Evolutionary conservation across 2,113 vertebrate genomes (phyloP).

Genomic region (Pipa parva): DNA sequence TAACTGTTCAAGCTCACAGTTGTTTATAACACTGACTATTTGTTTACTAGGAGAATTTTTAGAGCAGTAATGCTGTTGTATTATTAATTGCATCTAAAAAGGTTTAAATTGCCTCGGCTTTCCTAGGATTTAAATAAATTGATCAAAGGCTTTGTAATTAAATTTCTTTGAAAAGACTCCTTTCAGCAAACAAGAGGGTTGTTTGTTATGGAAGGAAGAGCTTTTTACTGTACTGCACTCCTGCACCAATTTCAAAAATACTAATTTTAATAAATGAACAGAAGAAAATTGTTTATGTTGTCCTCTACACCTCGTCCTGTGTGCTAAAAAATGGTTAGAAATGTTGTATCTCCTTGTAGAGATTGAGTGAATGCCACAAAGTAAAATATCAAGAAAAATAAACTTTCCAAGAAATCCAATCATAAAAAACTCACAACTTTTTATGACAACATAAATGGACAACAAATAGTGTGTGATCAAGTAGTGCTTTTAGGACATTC

Average conservation of each 20-base stretch:
- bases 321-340: neutral
- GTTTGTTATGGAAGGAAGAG: constrained; percentile 17
- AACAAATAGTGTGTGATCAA: too few species aligned
- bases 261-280: constrained; percentile 8
- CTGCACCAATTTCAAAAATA: constrained; percentile 17
- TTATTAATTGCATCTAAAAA: constrained; percentile 38
- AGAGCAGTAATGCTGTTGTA: constrained; percentile 2
- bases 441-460: too few species aligned
- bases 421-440: too few species aligned
- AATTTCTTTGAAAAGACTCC: constrained; percentile 34
- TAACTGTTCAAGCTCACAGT: too few species aligned
- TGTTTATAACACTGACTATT: constrained; percentile 8
- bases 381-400: neutral
- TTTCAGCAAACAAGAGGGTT: constrained; percentile 23
- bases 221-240: constrained; percentile 14
- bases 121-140: constrained; percentile 32
- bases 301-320: neutral
- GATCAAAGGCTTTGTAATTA: constrained; percentile 39
- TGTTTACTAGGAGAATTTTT: constrained; percentile 1
- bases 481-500: too few species aligned
- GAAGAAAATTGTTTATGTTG: neutral
- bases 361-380: neutral
- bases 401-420: too few species aligned
- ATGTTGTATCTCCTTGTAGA: neutral
- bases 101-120: constrained; percentile 34